Percentiles rank a stretch among this genome's conserved stretches.
Conservation (phyloP, 2,888 invertebrate genomes). For the Nezara viridula region DNA sequence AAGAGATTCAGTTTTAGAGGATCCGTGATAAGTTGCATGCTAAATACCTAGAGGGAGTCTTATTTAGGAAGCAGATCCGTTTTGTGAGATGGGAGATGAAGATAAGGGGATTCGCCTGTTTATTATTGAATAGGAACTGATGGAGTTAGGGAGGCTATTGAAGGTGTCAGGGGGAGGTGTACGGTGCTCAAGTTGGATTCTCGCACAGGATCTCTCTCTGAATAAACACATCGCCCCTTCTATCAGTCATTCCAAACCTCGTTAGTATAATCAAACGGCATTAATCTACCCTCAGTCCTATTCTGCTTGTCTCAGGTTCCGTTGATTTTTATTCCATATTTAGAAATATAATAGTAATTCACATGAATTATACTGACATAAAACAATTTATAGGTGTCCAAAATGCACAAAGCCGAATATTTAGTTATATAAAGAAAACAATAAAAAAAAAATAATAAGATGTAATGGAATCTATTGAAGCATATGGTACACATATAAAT, state of each 20-base stretch:
- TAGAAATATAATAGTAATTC: too few relatives aligned
- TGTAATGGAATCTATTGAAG: too few relatives aligned
- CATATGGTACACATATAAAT: too few relatives aligned
- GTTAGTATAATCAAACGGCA: background rate
- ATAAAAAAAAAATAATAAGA: too few relatives aligned
- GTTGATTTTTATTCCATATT: too few relatives aligned
- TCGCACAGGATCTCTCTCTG: background rate
- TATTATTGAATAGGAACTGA: conserved; percentile 6
- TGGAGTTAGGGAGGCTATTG: background rate
- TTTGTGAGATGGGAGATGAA: background rate
- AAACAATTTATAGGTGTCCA: too few relatives aligned
- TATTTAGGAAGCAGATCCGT: background rate
- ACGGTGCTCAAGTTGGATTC: conserved; percentile 3
- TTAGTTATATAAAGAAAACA: too few relatives aligned
- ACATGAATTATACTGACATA: too few relatives aligned
- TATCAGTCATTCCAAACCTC: background rate
- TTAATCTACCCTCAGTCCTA: background rate
- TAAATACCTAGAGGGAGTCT: background rate
- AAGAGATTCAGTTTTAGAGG: background rate
- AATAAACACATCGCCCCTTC: background rate
- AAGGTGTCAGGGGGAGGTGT: background rate
- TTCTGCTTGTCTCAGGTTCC: too few relatives aligned
- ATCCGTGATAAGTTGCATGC: background rate
- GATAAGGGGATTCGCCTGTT: background rate
- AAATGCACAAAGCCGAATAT: too few relatives aligned